Conservation (phyloP, 2,113 vertebrate species). For the Lagopus muta region DNA sequence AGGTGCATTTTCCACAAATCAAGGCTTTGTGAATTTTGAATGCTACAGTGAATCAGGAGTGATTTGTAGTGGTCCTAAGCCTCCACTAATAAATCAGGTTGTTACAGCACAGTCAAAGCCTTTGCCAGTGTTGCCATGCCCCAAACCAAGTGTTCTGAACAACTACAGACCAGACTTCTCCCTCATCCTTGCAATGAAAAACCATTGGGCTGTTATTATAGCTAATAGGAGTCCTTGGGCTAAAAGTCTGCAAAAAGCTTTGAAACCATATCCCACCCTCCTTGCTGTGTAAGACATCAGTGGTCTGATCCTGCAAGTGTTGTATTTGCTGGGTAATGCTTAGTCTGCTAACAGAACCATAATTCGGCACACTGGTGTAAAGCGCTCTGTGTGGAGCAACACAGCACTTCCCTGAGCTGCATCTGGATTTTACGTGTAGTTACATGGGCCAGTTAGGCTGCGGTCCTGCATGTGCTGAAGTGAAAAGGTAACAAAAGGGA, state of each 20-base stretch:
- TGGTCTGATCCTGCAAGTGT: neutral
- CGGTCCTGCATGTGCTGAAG: neutral
- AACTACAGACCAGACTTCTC: neutral
- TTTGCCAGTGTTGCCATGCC: neutral
- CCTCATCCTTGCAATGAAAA: neutral
- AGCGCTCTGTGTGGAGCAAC: constrained; percentile 3
- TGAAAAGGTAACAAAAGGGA: neutral
- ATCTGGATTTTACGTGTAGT: neutral
- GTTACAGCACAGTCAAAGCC: neutral
- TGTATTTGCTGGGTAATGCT: neutral
- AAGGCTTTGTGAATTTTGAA: neutral
- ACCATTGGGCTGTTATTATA: neutral
- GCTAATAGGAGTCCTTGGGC: neutral
- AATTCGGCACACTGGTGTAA: accelerated
- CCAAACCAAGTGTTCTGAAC: neutral
- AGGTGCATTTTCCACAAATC: neutral
- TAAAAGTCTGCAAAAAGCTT: neutral
- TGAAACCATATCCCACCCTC: neutral
- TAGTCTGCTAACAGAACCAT: neutral
- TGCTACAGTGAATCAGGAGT: neutral
- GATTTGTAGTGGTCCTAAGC: neutral
- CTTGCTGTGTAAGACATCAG: constrained; percentile 12
- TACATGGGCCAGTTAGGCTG: neutral
- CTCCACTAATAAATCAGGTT: neutral
- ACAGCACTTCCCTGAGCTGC: neutral